These are phyloP conservation scores for Tetanocera ferruginea DNA, from an alignment of 2,888 invertebrate species.

Conservation along the genomic window DNA sequence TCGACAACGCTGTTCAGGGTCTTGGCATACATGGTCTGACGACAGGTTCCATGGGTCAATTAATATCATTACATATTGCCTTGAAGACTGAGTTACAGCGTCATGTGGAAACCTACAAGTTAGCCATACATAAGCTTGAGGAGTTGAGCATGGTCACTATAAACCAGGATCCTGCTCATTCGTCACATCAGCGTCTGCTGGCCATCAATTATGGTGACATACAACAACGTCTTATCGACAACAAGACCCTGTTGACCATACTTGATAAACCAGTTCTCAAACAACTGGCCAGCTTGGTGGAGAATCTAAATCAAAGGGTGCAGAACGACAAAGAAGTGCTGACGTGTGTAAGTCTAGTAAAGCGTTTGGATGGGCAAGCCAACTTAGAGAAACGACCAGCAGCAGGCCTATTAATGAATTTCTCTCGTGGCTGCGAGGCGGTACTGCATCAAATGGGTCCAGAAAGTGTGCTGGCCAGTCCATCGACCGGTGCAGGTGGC, in stretches of 20 bases:
- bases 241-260: conserved; percentile 88
- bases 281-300: conserved; percentile 78
- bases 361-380: conserved; percentile 75
- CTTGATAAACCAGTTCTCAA: conserved; percentile 86
- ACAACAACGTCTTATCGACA: conserved; percentile 90
- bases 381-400: conserved; percentile 77
- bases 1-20: conserved; percentile 89
- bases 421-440: conserved; percentile 80
- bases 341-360: conserved; percentile 78
- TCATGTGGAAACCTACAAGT: conserved; percentile 88
- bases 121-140: conserved; percentile 88
- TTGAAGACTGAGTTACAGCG: conserved; percentile 86
- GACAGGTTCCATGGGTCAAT: conserved; percentile 75
- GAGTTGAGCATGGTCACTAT: conserved; percentile 75
- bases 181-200: conserved; percentile 90
- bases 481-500: conserved; percentile 68
- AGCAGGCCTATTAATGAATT: conserved; percentile 81
- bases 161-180: conserved; percentile 82
- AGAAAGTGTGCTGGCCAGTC: conserved; percentile 69
- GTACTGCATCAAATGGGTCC: conserved; percentile 82
- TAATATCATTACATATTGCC: conserved; percentile 85
- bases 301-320: conserved; percentile 82
- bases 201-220: conserved; percentile 88
- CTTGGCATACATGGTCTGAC: conserved; percentile 89
- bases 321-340: conserved; percentile 93